phyloP scores from a whole-genome alignment of 35 echinoderm and acorn worm genomes.

The Lytechinus variegatus region DNA sequence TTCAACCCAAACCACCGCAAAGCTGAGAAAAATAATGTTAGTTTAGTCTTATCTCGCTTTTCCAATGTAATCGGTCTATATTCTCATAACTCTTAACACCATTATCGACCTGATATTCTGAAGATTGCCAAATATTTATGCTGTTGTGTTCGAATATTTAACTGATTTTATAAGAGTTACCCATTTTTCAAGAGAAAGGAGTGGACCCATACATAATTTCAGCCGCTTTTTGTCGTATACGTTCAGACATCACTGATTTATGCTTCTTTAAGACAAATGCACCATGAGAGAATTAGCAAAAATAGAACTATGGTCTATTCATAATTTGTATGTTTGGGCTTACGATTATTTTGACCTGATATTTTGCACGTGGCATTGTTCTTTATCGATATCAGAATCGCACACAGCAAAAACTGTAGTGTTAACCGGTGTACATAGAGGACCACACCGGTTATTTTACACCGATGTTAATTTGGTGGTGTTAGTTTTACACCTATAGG shows the following conservation, averaged over 20 bases:
- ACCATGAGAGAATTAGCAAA: neutral
- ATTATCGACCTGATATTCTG: neutral
- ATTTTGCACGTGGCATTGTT: too few species aligned
- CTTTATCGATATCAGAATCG: too few species aligned
- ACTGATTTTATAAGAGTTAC: neutral
- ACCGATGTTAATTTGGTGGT: too few species aligned
- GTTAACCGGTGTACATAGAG: too few species aligned
- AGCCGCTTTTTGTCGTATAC: neutral
- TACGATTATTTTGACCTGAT: too few species aligned
- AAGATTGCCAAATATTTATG: neutral
- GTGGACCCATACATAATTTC: neutral
- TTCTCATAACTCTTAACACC: neutral
- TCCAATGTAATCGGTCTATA: neutral
- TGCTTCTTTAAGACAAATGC: neutral
- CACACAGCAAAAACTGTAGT: too few species aligned
- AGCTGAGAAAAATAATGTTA: neutral
- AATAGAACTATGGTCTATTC: neutral
- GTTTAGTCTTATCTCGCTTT: neutral
- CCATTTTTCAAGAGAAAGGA: neutral
- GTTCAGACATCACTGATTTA: neutral
- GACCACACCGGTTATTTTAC: too few species aligned
- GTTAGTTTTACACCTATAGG: too few species aligned
- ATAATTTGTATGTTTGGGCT: neutral
- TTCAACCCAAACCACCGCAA: neutral
- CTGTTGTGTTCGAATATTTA: neutral